Percentiles rank a stretch among this genome's conserved stretches.
phyloP scores from a whole-genome alignment of 2,797 vertebrate genomes.

The Ctenosaura bakeri region DNA sequence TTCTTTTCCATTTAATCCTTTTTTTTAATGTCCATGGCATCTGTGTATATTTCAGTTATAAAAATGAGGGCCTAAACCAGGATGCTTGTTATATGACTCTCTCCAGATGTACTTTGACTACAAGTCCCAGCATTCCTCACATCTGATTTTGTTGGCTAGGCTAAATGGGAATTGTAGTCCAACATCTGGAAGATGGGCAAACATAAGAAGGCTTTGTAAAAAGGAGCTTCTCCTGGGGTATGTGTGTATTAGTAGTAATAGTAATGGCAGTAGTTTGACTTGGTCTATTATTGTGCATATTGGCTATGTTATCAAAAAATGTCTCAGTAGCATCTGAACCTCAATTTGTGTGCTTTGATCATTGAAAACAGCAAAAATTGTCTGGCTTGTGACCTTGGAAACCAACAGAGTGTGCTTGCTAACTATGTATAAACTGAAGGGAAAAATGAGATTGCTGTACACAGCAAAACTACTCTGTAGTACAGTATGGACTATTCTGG shows the following conservation, averaged over 20 bases:
- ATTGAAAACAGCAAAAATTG: not conserved
- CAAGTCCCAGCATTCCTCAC: no score
- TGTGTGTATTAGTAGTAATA: no score
- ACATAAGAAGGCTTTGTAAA: no score
- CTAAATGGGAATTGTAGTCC: no score
- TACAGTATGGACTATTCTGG: not conserved
- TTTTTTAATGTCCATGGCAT: not conserved
- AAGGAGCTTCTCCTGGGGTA: no score
- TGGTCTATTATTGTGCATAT: not conserved
- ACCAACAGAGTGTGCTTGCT: not conserved
- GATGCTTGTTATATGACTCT: no score
- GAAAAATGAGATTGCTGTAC: not conserved
- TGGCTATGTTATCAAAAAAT: not conserved
- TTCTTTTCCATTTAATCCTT: not conserved
- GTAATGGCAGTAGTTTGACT: no score
- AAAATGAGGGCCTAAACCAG: not conserved
- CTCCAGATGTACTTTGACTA: no score
- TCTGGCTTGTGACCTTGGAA: not conserved
- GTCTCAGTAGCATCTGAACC: not conserved
- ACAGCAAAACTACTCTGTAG: not conserved
- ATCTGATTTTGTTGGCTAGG: no score
- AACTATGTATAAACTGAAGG: not conserved
- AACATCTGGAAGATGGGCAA: no score
- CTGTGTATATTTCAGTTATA: not conserved
- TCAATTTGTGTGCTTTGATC: not conserved